Percentiles rank a stretch among this genome's conserved stretches.
Evolutionary conservation across 2,113 vertebrate genomes (phyloP).

Genomic region (Aramus guarauna): DNA sequence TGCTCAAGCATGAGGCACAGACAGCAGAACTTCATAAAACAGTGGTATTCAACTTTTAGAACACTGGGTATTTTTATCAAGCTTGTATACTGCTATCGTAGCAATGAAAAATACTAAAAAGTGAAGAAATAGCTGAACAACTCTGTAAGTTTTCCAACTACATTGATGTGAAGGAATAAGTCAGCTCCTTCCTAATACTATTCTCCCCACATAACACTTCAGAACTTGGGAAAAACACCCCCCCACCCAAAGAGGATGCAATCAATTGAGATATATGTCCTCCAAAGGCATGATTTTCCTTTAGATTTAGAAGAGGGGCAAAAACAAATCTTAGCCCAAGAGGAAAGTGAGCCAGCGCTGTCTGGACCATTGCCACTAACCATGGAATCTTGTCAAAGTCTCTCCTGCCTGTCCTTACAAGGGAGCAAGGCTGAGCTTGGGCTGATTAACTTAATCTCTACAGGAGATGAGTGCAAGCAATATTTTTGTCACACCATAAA

Average conservation of each 20-base stretch:
- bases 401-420: conserved; percentile 44
- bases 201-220: not conserved
- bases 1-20: not conserved
- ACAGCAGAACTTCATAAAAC: not conserved
- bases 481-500: conserved; percentile 3
- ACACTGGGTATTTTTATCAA: not conserved
- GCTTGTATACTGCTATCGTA: accelerated
- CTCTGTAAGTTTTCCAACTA: not conserved
- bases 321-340: conserved; percentile 26
- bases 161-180: not conserved
- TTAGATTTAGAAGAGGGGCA: not conserved
- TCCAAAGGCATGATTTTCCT: not conserved
- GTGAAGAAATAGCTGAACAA: not conserved
- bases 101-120: not conserved
- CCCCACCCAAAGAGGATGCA: not conserved
- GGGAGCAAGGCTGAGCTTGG: conserved; percentile 16
- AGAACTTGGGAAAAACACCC: not conserved
- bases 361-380: conserved; percentile 12
- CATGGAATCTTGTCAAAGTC: conserved; percentile 23
- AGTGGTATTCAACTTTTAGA: not conserved
- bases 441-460: conserved; percentile 32
- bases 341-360: not conserved
- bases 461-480: not conserved
- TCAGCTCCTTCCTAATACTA: not conserved
- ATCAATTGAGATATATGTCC: not conserved